Conservation (phyloP, 1,140 invertebrate species). For the Bombus sylvicola region DNA sequence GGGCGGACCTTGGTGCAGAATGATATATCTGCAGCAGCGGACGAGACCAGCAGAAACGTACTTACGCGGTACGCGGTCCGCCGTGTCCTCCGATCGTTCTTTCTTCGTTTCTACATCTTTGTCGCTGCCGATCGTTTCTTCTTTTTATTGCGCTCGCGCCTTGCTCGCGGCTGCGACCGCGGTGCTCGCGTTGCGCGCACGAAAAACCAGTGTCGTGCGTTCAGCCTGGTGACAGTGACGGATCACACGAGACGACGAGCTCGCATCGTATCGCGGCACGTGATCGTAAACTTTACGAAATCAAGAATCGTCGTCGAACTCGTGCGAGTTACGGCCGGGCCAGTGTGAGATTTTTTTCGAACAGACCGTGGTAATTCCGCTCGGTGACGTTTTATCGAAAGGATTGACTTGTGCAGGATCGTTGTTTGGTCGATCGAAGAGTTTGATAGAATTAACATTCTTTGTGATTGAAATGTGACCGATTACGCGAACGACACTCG, state of each 20-base stretch:
- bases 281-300: not conserved
- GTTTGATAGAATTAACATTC: too few species aligned
- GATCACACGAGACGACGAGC: not conserved
- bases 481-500: too few species aligned
- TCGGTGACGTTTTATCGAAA: too few species aligned
- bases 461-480: too few species aligned
- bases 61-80: not conserved
- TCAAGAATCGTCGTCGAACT: too few species aligned
- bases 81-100: too few species aligned
- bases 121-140: not conserved
- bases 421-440: too few species aligned
- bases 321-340: not conserved
- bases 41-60: not conserved
- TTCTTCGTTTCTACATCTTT: not conserved
- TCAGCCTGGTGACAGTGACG: constrained; percentile 5
- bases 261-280: not conserved
- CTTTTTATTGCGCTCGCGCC: not conserved
- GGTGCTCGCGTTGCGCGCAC: too few species aligned
- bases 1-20: constrained; percentile 50
- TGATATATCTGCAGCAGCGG: constrained; percentile 53
- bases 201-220: not conserved
- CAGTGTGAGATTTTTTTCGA: not conserved
- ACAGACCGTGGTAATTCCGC: too few species aligned
- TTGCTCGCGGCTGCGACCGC: not conserved
- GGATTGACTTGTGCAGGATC: too few species aligned